Conservation (phyloP, 2,113 vertebrate genomes). For the Urocolius indicus region DNA sequence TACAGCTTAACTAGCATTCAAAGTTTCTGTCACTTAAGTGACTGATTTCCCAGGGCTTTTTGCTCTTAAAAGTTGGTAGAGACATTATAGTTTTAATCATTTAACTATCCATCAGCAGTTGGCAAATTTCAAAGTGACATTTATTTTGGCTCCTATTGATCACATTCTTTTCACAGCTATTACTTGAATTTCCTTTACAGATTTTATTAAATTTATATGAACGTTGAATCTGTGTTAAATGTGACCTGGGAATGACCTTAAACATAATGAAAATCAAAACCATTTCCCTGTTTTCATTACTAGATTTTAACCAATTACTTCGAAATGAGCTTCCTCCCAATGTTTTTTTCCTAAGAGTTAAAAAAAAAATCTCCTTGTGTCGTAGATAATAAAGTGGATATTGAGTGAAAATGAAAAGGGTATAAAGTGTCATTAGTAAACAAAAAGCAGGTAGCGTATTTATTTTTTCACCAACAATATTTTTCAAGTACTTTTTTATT, state of each 20-base stretch:
- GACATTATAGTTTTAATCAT: slow-evolving; percentile 39
- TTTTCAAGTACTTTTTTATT: slow-evolving; percentile 57
- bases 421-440: slow-evolving; percentile 43
- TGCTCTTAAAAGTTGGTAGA: slow-evolving; percentile 54
- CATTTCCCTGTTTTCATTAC: slow-evolving; percentile 64
- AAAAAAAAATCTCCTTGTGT: slow-evolving; percentile 45
- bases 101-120: slow-evolving; percentile 64
- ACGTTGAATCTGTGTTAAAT: slow-evolving; percentile 72
- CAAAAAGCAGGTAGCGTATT: slow-evolving; percentile 38
- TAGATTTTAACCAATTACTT: slow-evolving; percentile 71
- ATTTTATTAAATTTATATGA: slow-evolving; percentile 79
- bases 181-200: slow-evolving; percentile 71
- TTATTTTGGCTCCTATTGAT: slow-evolving; percentile 71
- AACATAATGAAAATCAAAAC: slow-evolving; percentile 73
- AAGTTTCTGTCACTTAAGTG: slow-evolving; percentile 24
- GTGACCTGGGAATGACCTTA: slow-evolving; percentile 67
- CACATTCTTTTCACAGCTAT: slow-evolving; percentile 69
- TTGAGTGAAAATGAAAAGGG: slow-evolving; percentile 42
- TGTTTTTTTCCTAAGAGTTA: background rate
- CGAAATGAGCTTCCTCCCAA: slow-evolving; percentile 42
- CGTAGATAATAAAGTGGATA: slow-evolving; percentile 64
- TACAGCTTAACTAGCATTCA: background rate
- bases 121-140: slow-evolving; percentile 69
- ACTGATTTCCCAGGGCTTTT: slow-evolving; percentile 46
- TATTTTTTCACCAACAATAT: slow-evolving; percentile 50